Conservation (phyloP, 2,797 vertebrate genomes). For the Siniperca scherzeri region DNA sequence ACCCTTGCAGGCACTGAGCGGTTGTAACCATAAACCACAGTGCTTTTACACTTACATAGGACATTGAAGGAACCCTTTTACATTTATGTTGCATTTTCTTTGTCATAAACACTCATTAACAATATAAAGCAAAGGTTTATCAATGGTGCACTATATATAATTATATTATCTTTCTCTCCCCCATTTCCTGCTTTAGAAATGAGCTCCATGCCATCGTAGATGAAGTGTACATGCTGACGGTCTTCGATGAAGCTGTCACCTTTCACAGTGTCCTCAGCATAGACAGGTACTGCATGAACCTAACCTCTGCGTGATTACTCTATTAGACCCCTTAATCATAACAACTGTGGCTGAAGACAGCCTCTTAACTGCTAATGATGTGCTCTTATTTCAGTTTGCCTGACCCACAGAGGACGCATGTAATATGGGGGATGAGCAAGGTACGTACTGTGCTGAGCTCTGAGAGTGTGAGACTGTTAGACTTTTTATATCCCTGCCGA, state of each 20-base stretch:
- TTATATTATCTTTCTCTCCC: not conserved
- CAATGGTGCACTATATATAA: not conserved
- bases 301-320: conserved; percentile 43
- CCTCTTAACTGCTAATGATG: conserved; percentile 51
- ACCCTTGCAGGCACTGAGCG: conserved; percentile 42
- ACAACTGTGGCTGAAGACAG: conserved; percentile 41
- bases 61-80: conserved; percentile 24
- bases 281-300: conserved; percentile 86
- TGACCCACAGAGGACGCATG: conserved; percentile 95
- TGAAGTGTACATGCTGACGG: conserved; percentile 97
- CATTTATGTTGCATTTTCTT: conserved; percentile 43
- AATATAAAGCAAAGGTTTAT: conserved; percentile 31
- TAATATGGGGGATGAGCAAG: conserved; percentile 97
- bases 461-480: conserved; percentile 10
- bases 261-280: conserved; percentile 93
- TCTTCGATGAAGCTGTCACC: conserved; percentile 89
- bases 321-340: conserved; percentile 53
- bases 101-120: conserved; percentile 40
- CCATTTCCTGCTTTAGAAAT: conserved; percentile 83
- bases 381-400: conserved; percentile 89
- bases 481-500: conserved; percentile 36
- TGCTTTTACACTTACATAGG: conserved; percentile 45
- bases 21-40: conserved; percentile 68
- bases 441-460: conserved; percentile 78
- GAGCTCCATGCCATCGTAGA: conserved; percentile 94